These are phyloP conservation scores for Philaethria dido DNA, from an alignment of 2,888 invertebrate genomes.

Conservation along the genomic window DNA sequence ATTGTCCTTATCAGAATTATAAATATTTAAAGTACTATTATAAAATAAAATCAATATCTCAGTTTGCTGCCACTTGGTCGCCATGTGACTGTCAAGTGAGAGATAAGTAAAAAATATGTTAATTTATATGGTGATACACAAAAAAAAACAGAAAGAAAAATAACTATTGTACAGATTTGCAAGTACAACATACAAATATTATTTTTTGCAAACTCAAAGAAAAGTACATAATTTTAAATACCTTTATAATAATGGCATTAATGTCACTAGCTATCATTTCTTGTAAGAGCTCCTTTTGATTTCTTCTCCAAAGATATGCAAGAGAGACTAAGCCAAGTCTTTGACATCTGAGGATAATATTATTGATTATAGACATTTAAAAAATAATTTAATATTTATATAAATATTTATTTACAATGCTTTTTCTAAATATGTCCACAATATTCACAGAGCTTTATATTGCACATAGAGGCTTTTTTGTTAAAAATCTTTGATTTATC, in stretches of 20 bases:
- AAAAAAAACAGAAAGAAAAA: neutral
- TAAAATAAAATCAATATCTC: conserved; percentile 12
- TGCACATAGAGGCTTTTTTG: neutral
- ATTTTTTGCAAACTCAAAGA: neutral
- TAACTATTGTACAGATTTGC: neutral
- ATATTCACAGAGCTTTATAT: neutral
- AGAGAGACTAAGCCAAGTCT: conserved; percentile 94
- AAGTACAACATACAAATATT: neutral
- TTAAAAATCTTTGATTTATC: neutral
- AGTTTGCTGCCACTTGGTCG: neutral
- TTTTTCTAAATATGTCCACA: neutral
- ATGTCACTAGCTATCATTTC: conserved; percentile 98
- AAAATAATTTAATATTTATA: neutral
- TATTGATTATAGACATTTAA: no score
- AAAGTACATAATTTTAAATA: conserved; percentile 57
- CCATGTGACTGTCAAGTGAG: neutral
- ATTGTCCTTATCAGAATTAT: conserved; percentile 4
- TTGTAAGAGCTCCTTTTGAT: conserved; percentile 96
- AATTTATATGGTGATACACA: neutral
- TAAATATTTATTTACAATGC: neutral
- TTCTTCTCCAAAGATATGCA: conserved; percentile 97
- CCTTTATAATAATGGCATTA: conserved; percentile 98
- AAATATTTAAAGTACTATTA: conserved; percentile 4
- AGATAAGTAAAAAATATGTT: neutral
- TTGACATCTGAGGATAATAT: conserved; percentile 87